Evolutionary conservation across 1,140 invertebrate species (phyloP), one percentile per base, ranked within the genome.

Genomic region (Pseudoatta argentina): DNA sequence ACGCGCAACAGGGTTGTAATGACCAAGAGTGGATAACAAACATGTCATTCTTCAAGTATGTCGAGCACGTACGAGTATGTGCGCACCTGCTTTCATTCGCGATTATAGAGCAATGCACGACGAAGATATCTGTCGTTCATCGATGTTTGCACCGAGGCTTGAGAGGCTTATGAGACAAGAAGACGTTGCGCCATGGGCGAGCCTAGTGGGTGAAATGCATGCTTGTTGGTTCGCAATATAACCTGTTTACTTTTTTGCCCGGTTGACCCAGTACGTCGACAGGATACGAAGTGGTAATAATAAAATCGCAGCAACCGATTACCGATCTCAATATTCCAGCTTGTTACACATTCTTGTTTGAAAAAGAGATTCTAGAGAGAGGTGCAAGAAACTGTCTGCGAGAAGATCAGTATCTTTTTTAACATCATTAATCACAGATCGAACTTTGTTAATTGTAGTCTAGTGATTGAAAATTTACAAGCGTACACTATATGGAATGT

Each of bases 191-290:
- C 30, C 21, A 66, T 53, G 48, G 24, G 21, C 14, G 27, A 67
- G 39, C 18, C 12, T 48, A 61, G 63, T 63, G 59, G 39, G 24
- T 34, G 48, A 87, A 75, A 44, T 44, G 64, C n/a, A 34, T 53
- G 73, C 63, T 39, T 85, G 53, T 18, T 44, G 14, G 16, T 10
- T 27, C 55, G 30, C 27, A n/a, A 71, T 27, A 75, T 30, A 91
- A 88, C 89, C 83, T 85, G 86, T n/a, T 91, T 89, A 92, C 86
- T 57, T 73, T 87, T 88, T 92, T 92, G 86, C 85, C 87, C 67
- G 61, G 34, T 53, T 81, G 89, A 91, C 91, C 91, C 75, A 93
- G 63, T 89, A 89, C 2, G 48, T 44, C 76, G 82, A 10, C 88
- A 90, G 87, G 88, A 90, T 89, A 90, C 71, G 51, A 89, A 87